Conservation (phyloP, 2,888 invertebrate species). For the Neoascia interrupta region DNA sequence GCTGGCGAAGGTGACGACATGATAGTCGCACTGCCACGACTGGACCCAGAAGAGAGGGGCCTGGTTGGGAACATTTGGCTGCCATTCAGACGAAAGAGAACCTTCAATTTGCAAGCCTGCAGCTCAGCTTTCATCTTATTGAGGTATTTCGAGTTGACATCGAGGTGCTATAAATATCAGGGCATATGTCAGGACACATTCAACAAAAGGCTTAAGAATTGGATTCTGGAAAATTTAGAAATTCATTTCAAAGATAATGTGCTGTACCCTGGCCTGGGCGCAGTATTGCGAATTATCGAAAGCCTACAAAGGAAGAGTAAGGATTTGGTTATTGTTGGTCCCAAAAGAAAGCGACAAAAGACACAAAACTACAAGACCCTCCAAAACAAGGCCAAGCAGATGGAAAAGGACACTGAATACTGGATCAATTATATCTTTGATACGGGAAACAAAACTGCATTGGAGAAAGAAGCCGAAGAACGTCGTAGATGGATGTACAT, state of each 20-base stretch:
- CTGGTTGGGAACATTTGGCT: conserved; percentile 76
- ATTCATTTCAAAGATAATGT: conserved; percentile 75
- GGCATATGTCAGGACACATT: conserved; percentile 73
- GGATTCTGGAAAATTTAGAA: conserved; percentile 75
- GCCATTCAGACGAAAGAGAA: conserved; percentile 75
- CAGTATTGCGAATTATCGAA: conserved; percentile 75
- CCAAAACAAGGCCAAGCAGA: conserved; percentile 15
- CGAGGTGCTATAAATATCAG: conserved; percentile 76
- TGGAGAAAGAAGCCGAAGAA: neutral
- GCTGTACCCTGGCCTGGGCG: conserved; percentile 78
- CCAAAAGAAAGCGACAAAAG: conserved; percentile 22
- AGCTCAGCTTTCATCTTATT: conserved; percentile 75
- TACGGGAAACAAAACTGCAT: no score
- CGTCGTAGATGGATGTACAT: conserved; percentile 15
- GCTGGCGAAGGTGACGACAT: conserved; percentile 73
- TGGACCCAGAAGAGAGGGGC: conserved; percentile 73
- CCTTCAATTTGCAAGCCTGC: conserved; percentile 75
- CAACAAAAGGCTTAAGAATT: conserved; percentile 74
- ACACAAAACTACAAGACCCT: conserved; percentile 7
- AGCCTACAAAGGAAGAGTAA: conserved; percentile 63
- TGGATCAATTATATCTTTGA: no score
- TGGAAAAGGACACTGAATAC: no score
- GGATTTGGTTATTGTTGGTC: neutral
- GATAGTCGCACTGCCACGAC: conserved; percentile 76
- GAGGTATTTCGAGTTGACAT: conserved; percentile 75